Conservation (phyloP, 2,113 vertebrate species). For the Dipodomys spectabilis region DNA sequence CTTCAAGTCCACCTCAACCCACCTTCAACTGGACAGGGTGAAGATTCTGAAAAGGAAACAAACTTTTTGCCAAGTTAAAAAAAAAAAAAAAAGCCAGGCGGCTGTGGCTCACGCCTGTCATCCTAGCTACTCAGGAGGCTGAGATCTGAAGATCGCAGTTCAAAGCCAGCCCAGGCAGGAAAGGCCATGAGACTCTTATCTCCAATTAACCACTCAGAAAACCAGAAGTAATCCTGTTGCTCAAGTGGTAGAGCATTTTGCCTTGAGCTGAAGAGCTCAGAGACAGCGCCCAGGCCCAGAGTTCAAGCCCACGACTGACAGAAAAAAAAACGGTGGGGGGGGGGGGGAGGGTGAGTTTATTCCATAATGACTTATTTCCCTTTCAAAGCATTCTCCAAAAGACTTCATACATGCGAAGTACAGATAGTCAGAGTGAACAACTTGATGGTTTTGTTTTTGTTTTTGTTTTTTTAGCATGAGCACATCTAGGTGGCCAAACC, state of each 20-base stretch:
- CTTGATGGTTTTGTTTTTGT: background rate
- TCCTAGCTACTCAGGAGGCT: too few relatives aligned
- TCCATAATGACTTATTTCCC: constrained; percentile 18
- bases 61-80: background rate
- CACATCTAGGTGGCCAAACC: background rate
- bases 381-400: constrained; percentile 32
- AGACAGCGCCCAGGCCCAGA: too few relatives aligned
- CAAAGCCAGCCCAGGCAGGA: too few relatives aligned
- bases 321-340: too few relatives aligned
- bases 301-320: too few relatives aligned
- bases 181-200: too few relatives aligned
- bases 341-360: background rate
- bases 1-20: constrained; percentile 25
- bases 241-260: too few relatives aligned
- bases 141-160: too few relatives aligned
- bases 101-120: too few relatives aligned
- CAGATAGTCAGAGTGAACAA: background rate
- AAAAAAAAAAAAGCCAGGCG: background rate
- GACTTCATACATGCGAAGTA: background rate
- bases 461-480: background rate
- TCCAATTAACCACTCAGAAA: too few relatives aligned
- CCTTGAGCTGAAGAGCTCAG: too few relatives aligned
- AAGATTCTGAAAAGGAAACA: constrained; percentile 51
- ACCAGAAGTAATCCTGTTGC: too few relatives aligned
- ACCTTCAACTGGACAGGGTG: background rate